Percentiles rank a stretch among this genome's conserved stretches.
Evolutionary conservation across 2,888 invertebrate species (phyloP).

Genomic region (Drosophila greeni): DNA sequence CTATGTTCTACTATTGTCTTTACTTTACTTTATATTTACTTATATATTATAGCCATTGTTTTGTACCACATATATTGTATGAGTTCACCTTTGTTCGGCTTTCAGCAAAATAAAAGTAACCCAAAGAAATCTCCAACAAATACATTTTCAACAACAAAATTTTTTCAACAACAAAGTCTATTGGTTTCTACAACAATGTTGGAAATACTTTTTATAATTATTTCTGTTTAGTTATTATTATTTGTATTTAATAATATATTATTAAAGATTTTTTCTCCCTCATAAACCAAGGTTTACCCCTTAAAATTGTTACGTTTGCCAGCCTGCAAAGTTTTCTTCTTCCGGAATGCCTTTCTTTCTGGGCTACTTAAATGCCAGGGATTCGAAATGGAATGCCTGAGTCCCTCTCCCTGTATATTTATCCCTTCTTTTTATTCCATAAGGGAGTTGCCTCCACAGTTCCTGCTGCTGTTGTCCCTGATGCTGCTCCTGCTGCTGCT

Average conservation of each 20-base stretch:
- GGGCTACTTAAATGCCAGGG: slow-evolving; percentile 32
- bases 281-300: slow-evolving; percentile 28
- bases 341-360: slow-evolving; percentile 15
- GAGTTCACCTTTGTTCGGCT: background rate
- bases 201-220: background rate
- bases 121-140: too few species aligned
- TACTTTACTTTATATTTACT: slow-evolving; percentile 13
- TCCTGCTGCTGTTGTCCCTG: slow-evolving; percentile 23
- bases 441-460: background rate
- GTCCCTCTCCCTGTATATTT: background rate
- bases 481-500: slow-evolving; percentile 15
- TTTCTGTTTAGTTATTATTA: too few species aligned
- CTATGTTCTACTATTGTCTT: slow-evolving; percentile 22
- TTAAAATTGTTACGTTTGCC: slow-evolving; percentile 36
- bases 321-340: slow-evolving; percentile 20
- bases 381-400: slow-evolving; percentile 12
- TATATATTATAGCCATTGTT: too few species aligned
- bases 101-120: slow-evolving; percentile 5
- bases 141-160: too few species aligned
- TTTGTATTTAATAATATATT: background rate
- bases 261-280: too few species aligned
- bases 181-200: background rate
- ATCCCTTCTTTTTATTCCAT: slow-evolving; percentile 16
- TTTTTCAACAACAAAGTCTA: background rate
- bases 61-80: slow-evolving; percentile 12